Conservation (phyloP, 2,888 invertebrate genomes). For the Apomyelois bistriatella region DNA sequence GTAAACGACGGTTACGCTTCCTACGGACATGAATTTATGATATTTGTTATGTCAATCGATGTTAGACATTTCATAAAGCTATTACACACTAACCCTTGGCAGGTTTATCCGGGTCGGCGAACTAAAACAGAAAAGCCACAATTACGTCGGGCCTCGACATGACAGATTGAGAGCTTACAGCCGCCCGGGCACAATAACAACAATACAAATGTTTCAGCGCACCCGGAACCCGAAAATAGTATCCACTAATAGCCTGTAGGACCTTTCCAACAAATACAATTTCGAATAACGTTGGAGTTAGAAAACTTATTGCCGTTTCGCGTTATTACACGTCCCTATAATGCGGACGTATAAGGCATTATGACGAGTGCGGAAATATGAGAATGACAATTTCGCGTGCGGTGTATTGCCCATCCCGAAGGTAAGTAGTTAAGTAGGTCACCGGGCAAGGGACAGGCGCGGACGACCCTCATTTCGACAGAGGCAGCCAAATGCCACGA, state of each 20-base stretch:
- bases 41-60: not conserved
- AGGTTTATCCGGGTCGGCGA: not conserved
- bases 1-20: slow-evolving; percentile 4
- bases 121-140: slow-evolving; percentile 10
- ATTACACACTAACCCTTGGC: slow-evolving; percentile 4
- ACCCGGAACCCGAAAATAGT: slow-evolving; percentile 12
- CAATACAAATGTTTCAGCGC: slow-evolving; percentile 9
- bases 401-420: slow-evolving; percentile 28
- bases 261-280: slow-evolving; percentile 12
- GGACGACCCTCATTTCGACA: slow-evolving; percentile 31
- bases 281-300: slow-evolving; percentile 4
- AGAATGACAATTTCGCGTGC: slow-evolving; percentile 39
- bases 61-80: slow-evolving; percentile 2
- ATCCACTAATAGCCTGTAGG: slow-evolving; percentile 5
- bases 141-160: slow-evolving; percentile 14
- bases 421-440: slow-evolving; percentile 61
- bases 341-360: slow-evolving; percentile 19
- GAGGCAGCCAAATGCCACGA: slow-evolving; percentile 31
- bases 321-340: slow-evolving; percentile 1
- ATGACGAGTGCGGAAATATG: slow-evolving; percentile 27
- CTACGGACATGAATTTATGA: slow-evolving; percentile 3
- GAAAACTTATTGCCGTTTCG: slow-evolving; percentile 11
- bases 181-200: slow-evolving; percentile 8
- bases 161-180: slow-evolving; percentile 14
- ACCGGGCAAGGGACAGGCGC: slow-evolving; percentile 44